Conservation (phyloP, 1,140 invertebrate species). For the Drosophila asahinai region DNA sequence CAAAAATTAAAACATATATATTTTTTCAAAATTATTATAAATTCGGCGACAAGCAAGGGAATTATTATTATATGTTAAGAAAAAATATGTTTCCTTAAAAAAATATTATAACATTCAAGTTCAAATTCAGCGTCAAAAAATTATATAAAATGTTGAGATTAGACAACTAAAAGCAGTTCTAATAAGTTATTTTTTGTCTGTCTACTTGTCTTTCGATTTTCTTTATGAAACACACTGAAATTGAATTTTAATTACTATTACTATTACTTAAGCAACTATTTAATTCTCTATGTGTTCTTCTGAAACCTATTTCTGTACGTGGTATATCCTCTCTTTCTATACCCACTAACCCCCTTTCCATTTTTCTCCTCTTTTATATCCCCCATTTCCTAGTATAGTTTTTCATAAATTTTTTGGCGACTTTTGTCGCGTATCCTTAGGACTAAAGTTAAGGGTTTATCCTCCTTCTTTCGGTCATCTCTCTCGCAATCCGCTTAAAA, state of each 20-base stretch:
- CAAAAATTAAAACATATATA: no score
- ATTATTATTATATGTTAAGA: no score
- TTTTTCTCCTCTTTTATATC: neutral
- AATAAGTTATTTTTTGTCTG: no score
- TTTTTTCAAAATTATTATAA: no score
- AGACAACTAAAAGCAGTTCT: no score
- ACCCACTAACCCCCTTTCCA: neutral
- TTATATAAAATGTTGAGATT: no score
- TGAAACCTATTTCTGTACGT: neutral
- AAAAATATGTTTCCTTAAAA: no score
- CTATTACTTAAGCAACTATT: neutral
- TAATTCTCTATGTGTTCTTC: neutral
- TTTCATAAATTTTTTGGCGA: conserved; percentile 64
- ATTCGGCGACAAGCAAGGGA: no score
- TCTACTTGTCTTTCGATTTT: no score
- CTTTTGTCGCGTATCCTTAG: conserved; percentile 27
- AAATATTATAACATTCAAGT: no score
- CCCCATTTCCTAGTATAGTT: conserved; percentile 46
- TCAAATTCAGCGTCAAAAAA: no score
- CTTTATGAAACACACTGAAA: neutral
- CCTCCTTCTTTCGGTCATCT: neutral
- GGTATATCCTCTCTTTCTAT: neutral
- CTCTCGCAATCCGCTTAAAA: conserved; percentile 71
- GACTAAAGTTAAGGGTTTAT: neutral
- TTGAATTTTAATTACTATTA: neutral